These are phyloP conservation scores for Trisateles emortualis DNA, from an alignment of 2,888 invertebrate genomes.

Conservation along the genomic window DNA sequence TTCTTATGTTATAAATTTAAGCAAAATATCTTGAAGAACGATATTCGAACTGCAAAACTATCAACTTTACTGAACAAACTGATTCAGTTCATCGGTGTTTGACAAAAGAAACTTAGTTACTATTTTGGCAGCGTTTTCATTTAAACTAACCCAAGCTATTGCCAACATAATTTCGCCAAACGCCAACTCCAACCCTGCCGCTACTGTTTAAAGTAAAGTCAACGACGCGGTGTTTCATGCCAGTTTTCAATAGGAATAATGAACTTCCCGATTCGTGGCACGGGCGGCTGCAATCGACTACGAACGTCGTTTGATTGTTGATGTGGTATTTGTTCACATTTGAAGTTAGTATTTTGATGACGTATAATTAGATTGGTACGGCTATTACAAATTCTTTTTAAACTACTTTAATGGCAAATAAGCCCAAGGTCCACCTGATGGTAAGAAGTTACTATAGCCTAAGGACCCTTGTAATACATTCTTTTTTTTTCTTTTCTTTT, in stretches of 20 bases:
- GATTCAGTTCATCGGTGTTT: background rate
- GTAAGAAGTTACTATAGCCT: no score
- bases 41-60: no score
- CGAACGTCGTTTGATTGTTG: constrained; percentile 19
- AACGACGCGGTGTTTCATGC: constrained; percentile 48
- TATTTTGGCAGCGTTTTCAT: constrained; percentile 1
- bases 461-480: no score
- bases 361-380: background rate
- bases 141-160: background rate
- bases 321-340: constrained; percentile 24
- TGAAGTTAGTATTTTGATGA: background rate
- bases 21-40: no score
- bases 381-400: no score
- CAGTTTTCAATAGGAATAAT: constrained; percentile 62
- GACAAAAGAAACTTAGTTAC: background rate
- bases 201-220: constrained; percentile 33
- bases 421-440: no score
- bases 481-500: no score
- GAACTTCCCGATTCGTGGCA: constrained; percentile 63
- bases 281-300: constrained; percentile 49
- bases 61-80: background rate
- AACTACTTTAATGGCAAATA: no score
- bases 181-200: constrained; percentile 5
- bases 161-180: constrained; percentile 2
- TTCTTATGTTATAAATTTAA: no score